A percentile compares a stretch with the other conserved stretches of the same genome.
Evolutionary conservation across 2,888 invertebrate species (phyloP).

Genomic region (Abrostola tripartita): DNA sequence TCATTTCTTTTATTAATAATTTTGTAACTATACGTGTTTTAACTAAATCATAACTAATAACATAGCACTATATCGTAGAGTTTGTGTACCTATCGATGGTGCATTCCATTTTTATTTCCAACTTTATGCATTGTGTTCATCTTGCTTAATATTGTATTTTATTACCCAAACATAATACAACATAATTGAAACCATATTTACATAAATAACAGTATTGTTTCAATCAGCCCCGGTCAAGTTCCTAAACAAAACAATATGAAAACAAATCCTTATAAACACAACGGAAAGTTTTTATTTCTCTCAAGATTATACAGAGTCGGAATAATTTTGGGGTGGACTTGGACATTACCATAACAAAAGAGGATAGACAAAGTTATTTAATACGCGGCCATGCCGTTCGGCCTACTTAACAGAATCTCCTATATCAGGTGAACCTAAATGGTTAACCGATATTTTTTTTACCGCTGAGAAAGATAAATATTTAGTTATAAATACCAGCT

Average conservation of each 20-base stretch:
- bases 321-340: conserved; percentile 76
- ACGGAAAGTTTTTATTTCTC: conserved; percentile 68
- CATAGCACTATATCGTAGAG: conserved; percentile 17
- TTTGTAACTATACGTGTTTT: background rate
- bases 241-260: conserved; percentile 29
- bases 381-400: conserved; percentile 66
- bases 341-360: conserved; percentile 85
- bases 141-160: conserved; percentile 26
- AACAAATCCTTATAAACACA: conserved; percentile 48
- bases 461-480: conserved; percentile 43
- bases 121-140: conserved; percentile 24
- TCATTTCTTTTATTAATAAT: too few relatives aligned
- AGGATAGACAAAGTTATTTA: conserved; percentile 82
- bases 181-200: conserved; percentile 29
- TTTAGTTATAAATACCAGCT: conserved; percentile 73
- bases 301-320: conserved; percentile 74
- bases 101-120: conserved; percentile 29
- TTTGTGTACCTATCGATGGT: conserved; percentile 11
- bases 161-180: conserved; percentile 26
- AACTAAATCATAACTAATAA: background rate
- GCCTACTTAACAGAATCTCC: conserved; percentile 68
- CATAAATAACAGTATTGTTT: conserved; percentile 41
- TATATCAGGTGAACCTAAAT: conserved; percentile 73
- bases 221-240: conserved; percentile 35
- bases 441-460: conserved; percentile 71